Base-by-base conservation (phyloP, 2,888 invertebrate genomes). In the Chrysolina haemoptera region DNA sequence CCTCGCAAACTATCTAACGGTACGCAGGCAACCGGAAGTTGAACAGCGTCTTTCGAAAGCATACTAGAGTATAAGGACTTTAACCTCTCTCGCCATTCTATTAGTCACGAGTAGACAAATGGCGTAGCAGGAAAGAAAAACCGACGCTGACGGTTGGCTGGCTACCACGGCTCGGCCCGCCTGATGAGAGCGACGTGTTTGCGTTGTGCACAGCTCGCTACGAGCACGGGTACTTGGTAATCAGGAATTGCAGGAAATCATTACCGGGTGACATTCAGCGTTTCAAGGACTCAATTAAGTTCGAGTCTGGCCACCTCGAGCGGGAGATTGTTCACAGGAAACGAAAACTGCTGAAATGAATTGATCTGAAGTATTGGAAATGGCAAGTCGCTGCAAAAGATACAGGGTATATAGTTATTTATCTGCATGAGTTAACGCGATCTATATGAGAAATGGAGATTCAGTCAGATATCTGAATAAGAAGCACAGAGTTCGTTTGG, bases 21-120 rank as follows among this genome's bases (percentile, higher is more conserved):
- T 86, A 83, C 81, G 82, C 83, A 82, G 77, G 86, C 86, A 85
- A 86, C 86, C 86, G 87, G 86, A 87, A 87, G 86, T 86, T 85
- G 82, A 41, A 11, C 50, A 55, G 53, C 84, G 86, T 84, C 82
- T 83, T 85, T 84, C 81, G 83, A 83, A 84, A 84, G 84, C 85
- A 85, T 85, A 85, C 84, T 86, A 86, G 86, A 86, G 62, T 66
- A 83, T 84, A 85, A 86, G 86, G 87, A 86, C 86, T 86, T 86
- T 86, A 86, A 87, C 87, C 87, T 87, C 85, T 77, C 80, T 75
- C 76, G 74, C 76, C 75, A 76, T 77, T 78, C 75, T 78, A 76
- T 78, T 79, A 77, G 77, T 78, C 79, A 79, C 77, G 75, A 77
- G 70, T 75, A 73, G 78, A 76, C 78, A 75, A 78, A 78, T 77